Percentiles rank a stretch among this genome's conserved stretches.
These are phyloP conservation scores for Delphinus delphis DNA, from an alignment of 2,113 vertebrate genomes.

Conservation along the genomic window DNA sequence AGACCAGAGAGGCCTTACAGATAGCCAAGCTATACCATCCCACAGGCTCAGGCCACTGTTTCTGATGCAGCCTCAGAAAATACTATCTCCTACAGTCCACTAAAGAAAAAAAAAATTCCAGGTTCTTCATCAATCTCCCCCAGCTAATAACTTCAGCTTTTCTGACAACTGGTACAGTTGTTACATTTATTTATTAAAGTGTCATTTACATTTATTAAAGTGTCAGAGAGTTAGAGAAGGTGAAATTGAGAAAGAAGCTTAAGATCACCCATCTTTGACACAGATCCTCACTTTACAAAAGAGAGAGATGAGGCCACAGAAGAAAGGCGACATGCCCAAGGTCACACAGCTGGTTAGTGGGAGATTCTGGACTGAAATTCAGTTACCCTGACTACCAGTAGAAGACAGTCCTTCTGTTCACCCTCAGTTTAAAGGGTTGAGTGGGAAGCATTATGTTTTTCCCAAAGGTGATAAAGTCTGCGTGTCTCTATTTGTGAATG, in stretches of 20 bases:
- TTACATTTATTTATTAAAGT: not conserved
- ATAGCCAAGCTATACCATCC: not conserved
- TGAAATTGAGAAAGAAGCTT: not conserved
- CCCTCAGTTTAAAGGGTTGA: not conserved
- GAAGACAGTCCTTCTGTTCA: not conserved
- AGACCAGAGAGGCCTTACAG: not conserved
- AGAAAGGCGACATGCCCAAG: not conserved
- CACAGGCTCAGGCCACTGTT: not conserved
- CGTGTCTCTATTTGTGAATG: not conserved
- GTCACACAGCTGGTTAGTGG: not conserved
- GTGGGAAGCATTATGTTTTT: not conserved
- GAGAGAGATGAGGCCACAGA: not conserved
- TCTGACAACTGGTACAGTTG: not conserved
- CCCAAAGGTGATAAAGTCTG: not conserved
- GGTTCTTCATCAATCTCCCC: not conserved
- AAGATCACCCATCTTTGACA: not conserved
- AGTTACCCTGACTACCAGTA: not conserved
- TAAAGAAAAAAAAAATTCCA: not conserved
- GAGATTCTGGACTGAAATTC: not conserved
- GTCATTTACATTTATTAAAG: not conserved
- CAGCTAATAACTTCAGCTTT: not conserved
- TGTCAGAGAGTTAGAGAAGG: not conserved
- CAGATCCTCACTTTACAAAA: not conserved
- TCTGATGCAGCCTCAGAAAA: not conserved
- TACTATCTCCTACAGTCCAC: too few relatives aligned